These are phyloP conservation scores for Drosophila koepferae DNA, from an alignment of 2,888 invertebrate species.

Conservation along the genomic window DNA sequence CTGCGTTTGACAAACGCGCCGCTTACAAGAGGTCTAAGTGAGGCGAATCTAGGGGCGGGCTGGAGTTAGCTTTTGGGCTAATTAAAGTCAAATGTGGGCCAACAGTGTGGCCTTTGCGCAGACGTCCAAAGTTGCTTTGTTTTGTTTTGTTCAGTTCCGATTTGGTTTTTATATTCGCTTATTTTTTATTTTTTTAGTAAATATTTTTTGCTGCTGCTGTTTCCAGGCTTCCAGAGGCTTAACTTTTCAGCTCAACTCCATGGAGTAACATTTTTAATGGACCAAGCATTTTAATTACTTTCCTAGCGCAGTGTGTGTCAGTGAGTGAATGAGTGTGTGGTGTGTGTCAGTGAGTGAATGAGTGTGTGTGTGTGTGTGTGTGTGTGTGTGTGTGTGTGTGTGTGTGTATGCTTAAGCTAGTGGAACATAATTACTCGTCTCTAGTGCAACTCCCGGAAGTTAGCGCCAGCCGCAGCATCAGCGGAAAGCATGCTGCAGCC, in stretches of 20 bases:
- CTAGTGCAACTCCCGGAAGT: constrained; percentile 77
- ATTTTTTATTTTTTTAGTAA: neutral
- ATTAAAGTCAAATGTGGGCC: constrained; percentile 70
- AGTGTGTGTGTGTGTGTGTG: constrained; percentile 7
- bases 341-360: constrained; percentile 17
- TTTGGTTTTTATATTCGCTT: constrained; percentile 16
- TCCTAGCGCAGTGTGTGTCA: constrained; percentile 39
- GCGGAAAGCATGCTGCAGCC: constrained; percentile 70
- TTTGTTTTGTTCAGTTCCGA: constrained; percentile 53
- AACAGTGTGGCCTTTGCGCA: constrained; percentile 51
- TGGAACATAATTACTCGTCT: constrained; percentile 81
- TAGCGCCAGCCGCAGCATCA: constrained; percentile 66
- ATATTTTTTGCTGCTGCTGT: constrained; percentile 26
- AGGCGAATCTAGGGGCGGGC: neutral
- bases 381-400: neutral
- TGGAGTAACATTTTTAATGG: constrained; percentile 79
- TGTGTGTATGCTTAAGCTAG: constrained; percentile 70
- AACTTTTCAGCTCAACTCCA: constrained; percentile 79
- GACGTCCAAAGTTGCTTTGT: constrained; percentile 68
- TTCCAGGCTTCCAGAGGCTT: constrained; percentile 68
- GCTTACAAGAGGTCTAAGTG: neutral
- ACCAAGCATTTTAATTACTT: constrained; percentile 81
- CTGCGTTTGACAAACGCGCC: constrained; percentile 63
- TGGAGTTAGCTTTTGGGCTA: constrained; percentile 56
- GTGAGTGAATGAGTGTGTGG: constrained; percentile 20